Conservation (phyloP, 2,888 invertebrate species). For the Nephrocerus scutellatus region DNA sequence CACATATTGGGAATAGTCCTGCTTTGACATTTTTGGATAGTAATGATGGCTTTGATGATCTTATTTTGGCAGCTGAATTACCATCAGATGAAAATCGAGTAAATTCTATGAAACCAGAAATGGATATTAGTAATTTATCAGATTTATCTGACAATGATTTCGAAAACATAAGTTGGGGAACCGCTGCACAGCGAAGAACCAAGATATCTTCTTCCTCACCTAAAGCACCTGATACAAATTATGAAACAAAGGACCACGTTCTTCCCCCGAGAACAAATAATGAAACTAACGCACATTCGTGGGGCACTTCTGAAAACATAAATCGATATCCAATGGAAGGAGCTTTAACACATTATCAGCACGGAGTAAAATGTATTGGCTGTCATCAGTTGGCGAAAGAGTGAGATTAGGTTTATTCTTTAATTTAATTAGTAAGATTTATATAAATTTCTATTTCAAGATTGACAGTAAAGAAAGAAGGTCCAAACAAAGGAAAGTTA, state of each 20-base stretch:
- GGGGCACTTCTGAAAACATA: no score
- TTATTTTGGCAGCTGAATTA: slow-evolving; percentile 9
- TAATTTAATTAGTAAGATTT: slow-evolving; percentile 3
- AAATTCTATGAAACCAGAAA: no score
- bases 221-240: no score
- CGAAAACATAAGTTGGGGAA: slow-evolving; percentile 21
- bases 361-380: slow-evolving; percentile 32
- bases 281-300: no score
- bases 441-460: slow-evolving; percentile 44
- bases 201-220: no score
- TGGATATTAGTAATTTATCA: no score
- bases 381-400: slow-evolving; percentile 36
- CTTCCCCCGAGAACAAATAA: no score
- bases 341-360: background rate
- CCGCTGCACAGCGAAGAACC: slow-evolving; percentile 10
- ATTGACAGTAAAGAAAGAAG: slow-evolving; percentile 70
- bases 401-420: slow-evolving; percentile 19
- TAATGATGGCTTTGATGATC: slow-evolving; percentile 34
- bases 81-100: no score
- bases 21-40: slow-evolving; percentile 30
- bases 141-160: slow-evolving; percentile 10
- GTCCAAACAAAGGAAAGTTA: slow-evolving; percentile 73
- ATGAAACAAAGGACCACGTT: no score
- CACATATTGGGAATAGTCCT: background rate
- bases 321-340: background rate